Evolutionary conservation across 2,797 vertebrate genomes (phyloP).

Genomic region (Arctocebus calabarensis): DNA sequence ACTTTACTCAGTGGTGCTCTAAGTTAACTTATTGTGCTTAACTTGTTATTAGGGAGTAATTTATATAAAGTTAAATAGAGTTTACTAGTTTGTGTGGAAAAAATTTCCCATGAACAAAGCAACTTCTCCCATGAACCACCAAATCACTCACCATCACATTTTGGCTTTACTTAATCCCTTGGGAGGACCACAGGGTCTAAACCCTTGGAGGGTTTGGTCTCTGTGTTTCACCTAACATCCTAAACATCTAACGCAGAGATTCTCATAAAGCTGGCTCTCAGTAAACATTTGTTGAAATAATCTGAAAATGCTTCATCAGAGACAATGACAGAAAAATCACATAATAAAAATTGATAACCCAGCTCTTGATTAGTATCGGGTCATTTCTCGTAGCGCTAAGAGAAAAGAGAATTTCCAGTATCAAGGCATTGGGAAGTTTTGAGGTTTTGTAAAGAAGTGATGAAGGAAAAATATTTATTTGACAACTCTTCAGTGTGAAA

Average conservation of each 20-base stretch:
- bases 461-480: conserved; percentile 74
- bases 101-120: not conserved
- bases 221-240: not conserved
- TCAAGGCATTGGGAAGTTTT: not conserved
- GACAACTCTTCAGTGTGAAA: conserved; percentile 69
- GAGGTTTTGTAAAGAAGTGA: conserved; percentile 50
- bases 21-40: conserved; percentile 45
- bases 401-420: conserved; percentile 42
- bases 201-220: no score
- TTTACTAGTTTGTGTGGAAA: conserved; percentile 1
- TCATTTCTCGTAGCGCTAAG: conserved; percentile 37
- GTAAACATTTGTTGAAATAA: conserved; percentile 35
- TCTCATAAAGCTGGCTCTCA: not conserved
- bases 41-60: conserved; percentile 30
- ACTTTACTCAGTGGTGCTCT: conserved; percentile 19
- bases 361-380: not conserved
- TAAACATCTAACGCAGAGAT: not conserved
- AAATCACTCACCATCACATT: not conserved
- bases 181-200: not conserved
- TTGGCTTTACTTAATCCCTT: not conserved
- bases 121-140: not conserved
- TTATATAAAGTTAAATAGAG: conserved; percentile 44
- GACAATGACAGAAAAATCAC: conserved; percentile 53
- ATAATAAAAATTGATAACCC: conserved; percentile 45
- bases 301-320: conserved; percentile 50